Percentiles rank a stretch among this genome's conserved stretches.
Evolutionary conservation across 2,113 vertebrate species (phyloP).

Genomic region (Gymnogyps californianus): DNA sequence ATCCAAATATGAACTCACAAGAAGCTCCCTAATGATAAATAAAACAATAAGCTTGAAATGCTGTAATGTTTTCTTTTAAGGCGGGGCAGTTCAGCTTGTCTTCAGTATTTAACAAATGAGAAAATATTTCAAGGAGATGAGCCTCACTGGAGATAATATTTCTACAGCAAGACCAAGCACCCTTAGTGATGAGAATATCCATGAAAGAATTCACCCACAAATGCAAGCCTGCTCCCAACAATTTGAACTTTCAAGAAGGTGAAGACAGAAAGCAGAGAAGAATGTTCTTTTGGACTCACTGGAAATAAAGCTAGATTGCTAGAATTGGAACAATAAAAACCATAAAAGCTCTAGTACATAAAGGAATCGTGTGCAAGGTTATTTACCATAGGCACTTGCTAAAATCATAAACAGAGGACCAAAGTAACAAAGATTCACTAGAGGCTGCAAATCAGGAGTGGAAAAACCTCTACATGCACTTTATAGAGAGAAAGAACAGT

Average conservation of each 20-base stretch:
- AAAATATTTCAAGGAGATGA: conserved; percentile 14
- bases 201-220: neutral
- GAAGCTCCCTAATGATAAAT: neutral
- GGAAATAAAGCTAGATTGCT: neutral
- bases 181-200: neutral
- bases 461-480: neutral
- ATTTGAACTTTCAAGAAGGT: neutral
- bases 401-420: neutral
- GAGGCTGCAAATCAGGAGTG: neutral
- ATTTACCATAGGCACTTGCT: neutral
- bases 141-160: neutral
- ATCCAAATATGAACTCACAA: neutral
- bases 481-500: neutral
- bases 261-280: neutral
- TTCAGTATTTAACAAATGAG: conserved; percentile 8
- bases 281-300: neutral
- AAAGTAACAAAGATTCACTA: neutral
- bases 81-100: neutral
- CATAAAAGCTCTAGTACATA: neutral
- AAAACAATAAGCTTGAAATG: conserved; percentile 2
- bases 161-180: neutral
- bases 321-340: neutral
- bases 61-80: neutral
- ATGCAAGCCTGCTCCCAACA: neutral
- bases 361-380: neutral